Percentiles rank a stretch among this genome's conserved stretches.
phyloP scores from a whole-genome alignment of 2,888 invertebrate species.

The Agonopterix subpropinquella region DNA sequence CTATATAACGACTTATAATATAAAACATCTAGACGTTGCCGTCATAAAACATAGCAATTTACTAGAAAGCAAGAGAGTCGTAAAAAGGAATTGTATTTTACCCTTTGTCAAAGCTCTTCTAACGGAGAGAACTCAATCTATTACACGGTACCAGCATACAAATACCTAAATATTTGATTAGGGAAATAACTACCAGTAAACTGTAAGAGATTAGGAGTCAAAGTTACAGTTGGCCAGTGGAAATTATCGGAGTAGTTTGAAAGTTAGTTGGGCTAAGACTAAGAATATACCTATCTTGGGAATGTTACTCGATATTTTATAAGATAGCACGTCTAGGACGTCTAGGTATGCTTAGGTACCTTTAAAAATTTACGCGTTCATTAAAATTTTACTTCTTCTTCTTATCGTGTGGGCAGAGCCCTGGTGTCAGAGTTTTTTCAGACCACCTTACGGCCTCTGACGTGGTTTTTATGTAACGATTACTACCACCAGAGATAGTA shows the following conservation, averaged over 20 bases:
- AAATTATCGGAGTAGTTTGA: neutral
- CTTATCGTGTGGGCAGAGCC: no score
- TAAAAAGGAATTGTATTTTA: conserved; percentile 13
- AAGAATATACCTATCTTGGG: no score
- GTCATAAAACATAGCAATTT: conserved; percentile 9
- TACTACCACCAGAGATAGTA: no score
- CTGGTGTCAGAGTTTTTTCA: no score
- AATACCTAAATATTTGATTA: conserved; percentile 4
- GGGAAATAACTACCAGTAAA: neutral
- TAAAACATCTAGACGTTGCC: neutral
- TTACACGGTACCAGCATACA: conserved; percentile 1
- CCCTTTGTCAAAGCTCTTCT: conserved; percentile 9
- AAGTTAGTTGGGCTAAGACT: no score
- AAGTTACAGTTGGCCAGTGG: neutral
- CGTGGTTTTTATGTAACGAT: no score
- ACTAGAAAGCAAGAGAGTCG: conserved; percentile 8
- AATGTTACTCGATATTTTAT: no score
- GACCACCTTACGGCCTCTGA: no score
- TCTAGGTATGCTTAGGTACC: no score
- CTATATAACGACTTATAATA: neutral
- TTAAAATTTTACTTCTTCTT: no score
- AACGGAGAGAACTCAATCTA: conserved; percentile 2
- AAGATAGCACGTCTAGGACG: no score
- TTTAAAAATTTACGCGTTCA: no score
- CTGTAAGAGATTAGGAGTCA: neutral